A percentile compares a stretch with the other conserved stretches of the same genome.
These are phyloP conservation scores for Babyrousa celebensis DNA, from an alignment of 2,797 vertebrate species.

Conservation along the genomic window DNA sequence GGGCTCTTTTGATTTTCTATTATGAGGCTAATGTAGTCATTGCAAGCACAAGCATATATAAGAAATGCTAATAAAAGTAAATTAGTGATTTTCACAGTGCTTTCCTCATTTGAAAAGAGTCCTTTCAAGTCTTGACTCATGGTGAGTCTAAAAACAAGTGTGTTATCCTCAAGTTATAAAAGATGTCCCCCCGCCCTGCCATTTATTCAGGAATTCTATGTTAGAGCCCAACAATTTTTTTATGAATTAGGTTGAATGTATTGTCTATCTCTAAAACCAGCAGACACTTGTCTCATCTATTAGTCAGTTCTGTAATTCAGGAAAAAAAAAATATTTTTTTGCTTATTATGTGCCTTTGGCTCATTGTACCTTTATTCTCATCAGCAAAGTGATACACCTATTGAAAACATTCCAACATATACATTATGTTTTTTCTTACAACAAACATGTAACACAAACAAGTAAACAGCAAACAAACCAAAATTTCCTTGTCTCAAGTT, in stretches of 20 bases:
- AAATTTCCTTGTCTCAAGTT: neutral
- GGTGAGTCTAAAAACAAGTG: neutral
- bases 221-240: neutral
- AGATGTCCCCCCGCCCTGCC: neutral
- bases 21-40: conserved; percentile 71
- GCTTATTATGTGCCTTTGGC: neutral
- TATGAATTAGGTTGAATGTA: neutral
- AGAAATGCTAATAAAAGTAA: conserved; percentile 60
- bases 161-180: neutral
- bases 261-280: neutral
- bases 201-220: neutral
- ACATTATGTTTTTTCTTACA: neutral
- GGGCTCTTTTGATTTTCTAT: conserved; percentile 51
- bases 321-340: neutral
- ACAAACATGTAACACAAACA: neutral
- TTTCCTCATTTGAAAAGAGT: conserved; percentile 47
- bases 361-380: neutral
- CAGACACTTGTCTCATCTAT: neutral
- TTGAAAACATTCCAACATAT: neutral
- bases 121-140: no score
- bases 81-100: neutral
- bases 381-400: neutral
- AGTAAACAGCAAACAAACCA: neutral
- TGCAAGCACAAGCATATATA: conserved; percentile 12
- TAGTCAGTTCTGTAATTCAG: neutral